A percentile compares a stretch with the other conserved stretches of the same genome.
Evolutionary conservation across 2,888 invertebrate genomes (phyloP).

Genomic region (Drosophila meridionalis): DNA sequence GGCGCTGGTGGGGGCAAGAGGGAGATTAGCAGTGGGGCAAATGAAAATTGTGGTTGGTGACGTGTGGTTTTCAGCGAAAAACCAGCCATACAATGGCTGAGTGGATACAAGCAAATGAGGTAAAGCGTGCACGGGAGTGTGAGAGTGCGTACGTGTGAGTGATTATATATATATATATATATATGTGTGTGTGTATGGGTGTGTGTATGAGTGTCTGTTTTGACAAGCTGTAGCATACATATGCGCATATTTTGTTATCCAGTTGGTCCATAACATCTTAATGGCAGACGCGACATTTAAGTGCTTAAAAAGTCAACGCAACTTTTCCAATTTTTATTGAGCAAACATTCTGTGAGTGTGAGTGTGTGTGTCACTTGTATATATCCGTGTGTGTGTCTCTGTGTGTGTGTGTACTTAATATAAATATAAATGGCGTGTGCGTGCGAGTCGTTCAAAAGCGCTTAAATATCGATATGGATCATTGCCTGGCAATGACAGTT

Average conservation of each 20-base stretch:
- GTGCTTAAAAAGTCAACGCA: conserved; percentile 63
- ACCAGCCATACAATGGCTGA: conserved; percentile 1
- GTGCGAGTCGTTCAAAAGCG: conserved; percentile 64
- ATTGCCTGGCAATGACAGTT: conserved; percentile 63
- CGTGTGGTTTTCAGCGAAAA: conserved; percentile 44
- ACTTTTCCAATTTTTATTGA: conserved; percentile 74
- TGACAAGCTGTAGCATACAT: conserved; percentile 13
- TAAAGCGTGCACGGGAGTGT: conserved; percentile 29
- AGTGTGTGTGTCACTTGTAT: conserved; percentile 6
- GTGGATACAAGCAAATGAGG: conserved; percentile 41
- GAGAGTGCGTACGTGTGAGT: neutral
- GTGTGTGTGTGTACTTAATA: conserved; percentile 43
- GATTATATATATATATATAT: neutral
- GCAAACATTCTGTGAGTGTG: conserved; percentile 48
- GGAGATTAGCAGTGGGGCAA: conserved; percentile 5
- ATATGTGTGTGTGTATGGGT: neutral
- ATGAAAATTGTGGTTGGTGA: conserved; percentile 35
- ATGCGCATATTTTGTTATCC: conserved; percentile 16
- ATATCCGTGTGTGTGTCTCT: conserved; percentile 1
- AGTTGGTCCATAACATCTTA: conserved; percentile 44
- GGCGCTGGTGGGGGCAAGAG: neutral
- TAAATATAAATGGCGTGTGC: conserved; percentile 47
- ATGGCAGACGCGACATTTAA: conserved; percentile 59
- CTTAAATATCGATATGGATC: conserved; percentile 75
- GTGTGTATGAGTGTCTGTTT: neutral